Conservation (phyloP, 2,113 vertebrate genomes). For the Noctilio leporinus region DNA sequence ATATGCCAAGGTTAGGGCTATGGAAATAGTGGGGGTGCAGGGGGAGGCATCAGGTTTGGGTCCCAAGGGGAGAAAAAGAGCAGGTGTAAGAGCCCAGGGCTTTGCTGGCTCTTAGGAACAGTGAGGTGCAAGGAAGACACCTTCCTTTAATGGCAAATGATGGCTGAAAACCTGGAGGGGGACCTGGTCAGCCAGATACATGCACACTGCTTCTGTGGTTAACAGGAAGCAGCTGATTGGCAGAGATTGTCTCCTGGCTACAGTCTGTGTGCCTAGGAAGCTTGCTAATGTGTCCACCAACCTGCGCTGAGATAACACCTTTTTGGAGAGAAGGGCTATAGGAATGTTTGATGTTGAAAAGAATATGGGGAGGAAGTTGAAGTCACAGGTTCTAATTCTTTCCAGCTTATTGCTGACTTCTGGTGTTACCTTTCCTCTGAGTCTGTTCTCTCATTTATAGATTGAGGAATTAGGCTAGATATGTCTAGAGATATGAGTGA, state of each 20-base stretch:
- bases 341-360: not conserved
- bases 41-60: not conserved
- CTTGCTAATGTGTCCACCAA: not conserved
- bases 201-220: not conserved
- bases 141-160: not conserved
- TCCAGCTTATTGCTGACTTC: not conserved
- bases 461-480: not conserved
- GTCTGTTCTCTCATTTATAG: not conserved
- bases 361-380: not conserved
- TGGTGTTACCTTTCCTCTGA: not conserved
- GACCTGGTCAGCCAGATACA: not conserved
- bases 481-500: fast-evolving
- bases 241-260: not conserved
- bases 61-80: not conserved
- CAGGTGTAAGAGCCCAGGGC: not conserved
- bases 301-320: too few relatives aligned
- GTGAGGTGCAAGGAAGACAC: not conserved
- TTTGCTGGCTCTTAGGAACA: not conserved
- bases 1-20: not conserved
- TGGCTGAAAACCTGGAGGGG: not conserved
- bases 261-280: not conserved
- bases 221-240: not conserved
- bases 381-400: not conserved
- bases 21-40: not conserved
- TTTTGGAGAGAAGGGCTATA: not conserved